phyloP scores from a whole-genome alignment of 1,140 invertebrate genomes.

The Chymomyza costata region DNA sequence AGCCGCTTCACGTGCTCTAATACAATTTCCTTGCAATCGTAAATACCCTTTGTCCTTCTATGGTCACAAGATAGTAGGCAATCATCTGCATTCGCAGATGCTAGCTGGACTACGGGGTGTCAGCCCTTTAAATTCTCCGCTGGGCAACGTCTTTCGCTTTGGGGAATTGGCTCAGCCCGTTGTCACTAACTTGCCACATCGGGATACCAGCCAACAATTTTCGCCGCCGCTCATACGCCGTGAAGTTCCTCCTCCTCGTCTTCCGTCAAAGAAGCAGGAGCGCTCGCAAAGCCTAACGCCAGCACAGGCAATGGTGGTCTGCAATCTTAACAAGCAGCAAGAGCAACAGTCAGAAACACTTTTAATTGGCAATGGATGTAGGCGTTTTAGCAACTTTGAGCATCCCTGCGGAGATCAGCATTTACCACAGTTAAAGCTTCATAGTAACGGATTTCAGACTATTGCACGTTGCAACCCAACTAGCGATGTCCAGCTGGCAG shows the following conservation, averaged over 20 bases:
- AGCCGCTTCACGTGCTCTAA: slow-evolving; percentile 88
- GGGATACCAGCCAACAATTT: slow-evolving; percentile 76
- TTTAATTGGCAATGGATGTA: not conserved
- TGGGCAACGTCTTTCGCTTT: slow-evolving; percentile 59
- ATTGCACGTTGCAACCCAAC: slow-evolving; percentile 62
- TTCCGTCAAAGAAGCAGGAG: slow-evolving; percentile 82
- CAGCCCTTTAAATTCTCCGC: slow-evolving; percentile 67
- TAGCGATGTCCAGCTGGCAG: slow-evolving; percentile 42
- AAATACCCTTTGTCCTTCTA: slow-evolving; percentile 79
- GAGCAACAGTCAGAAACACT: slow-evolving; percentile 13
- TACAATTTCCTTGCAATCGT: slow-evolving; percentile 85
- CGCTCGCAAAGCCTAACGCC: slow-evolving; percentile 82
- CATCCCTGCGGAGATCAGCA: slow-evolving; percentile 16
- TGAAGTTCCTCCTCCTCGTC: slow-evolving; percentile 77
- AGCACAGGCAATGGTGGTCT: slow-evolving; percentile 75
- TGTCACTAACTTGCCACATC: slow-evolving; percentile 39
- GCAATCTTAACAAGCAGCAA: slow-evolving; percentile 58
- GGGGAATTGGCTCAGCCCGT: slow-evolving; percentile 20
- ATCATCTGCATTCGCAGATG: slow-evolving; percentile 70
- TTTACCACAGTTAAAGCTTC: slow-evolving; percentile 23
- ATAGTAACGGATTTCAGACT: slow-evolving; percentile 61
- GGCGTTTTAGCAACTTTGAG: slow-evolving; percentile 23
- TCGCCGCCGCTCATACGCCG: slow-evolving; percentile 77
- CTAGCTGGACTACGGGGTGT: slow-evolving; percentile 56
- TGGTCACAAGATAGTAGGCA: slow-evolving; percentile 73